Evolutionary conservation across 2,888 invertebrate genomes (phyloP).

Genomic region (Minunthozetes semirufus): DNA sequence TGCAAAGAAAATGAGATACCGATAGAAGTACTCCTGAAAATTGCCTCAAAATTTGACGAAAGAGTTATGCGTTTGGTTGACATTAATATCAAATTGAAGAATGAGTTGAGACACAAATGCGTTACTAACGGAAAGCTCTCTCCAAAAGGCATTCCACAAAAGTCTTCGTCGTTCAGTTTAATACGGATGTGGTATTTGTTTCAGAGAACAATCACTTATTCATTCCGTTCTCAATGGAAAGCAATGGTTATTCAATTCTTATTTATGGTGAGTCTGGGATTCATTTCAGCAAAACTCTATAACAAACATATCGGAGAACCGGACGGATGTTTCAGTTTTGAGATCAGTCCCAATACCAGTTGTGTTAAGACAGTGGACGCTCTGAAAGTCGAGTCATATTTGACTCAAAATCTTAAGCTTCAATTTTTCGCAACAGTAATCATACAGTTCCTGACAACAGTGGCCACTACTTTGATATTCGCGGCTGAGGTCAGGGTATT

Average conservation of each 20-base stretch:
- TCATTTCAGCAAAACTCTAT: not conserved
- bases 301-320: conserved; percentile 19
- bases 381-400: not conserved
- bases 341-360: not conserved
- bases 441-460: not conserved
- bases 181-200: conserved; percentile 16
- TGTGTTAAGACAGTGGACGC: conserved; percentile 5
- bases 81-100: not conserved
- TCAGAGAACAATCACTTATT: not conserved
- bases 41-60: not conserved
- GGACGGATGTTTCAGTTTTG: conserved; percentile 16
- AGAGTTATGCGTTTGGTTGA: not conserved
- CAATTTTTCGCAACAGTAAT: not conserved
- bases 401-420: conserved; percentile 5
- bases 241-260: conserved; percentile 13
- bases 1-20: conserved; percentile 3
- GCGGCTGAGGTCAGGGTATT: conserved; percentile 16
- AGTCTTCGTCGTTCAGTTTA: not conserved
- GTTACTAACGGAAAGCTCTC: not conserved
- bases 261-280: not conserved
- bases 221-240: conserved; percentile 22
- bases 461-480: conserved; percentile 14
- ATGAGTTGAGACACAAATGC: not conserved
- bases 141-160: not conserved
- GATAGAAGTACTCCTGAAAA: conserved; percentile 1